phyloP scores from a whole-genome alignment of 2,113 vertebrate species.

The Lepidothrix coronata region DNA sequence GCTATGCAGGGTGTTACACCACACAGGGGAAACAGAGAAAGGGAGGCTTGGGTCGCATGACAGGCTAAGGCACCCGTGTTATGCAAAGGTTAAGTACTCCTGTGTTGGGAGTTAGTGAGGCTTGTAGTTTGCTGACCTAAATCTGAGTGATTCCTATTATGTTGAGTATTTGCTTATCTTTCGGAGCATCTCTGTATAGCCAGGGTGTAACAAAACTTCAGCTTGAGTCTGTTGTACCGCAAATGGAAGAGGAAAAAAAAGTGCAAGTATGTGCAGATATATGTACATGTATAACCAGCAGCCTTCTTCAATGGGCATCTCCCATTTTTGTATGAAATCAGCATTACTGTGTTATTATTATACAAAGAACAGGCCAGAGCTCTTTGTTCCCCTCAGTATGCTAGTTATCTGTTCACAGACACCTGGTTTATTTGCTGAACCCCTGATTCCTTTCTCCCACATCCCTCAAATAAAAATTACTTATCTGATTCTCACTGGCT shows the following conservation, averaged over 20 bases:
- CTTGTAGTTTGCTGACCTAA: constrained; percentile 3
- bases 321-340: neutral
- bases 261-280: neutral
- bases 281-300: neutral
- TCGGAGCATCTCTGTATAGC: neutral
- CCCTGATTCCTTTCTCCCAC: neutral
- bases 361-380: neutral
- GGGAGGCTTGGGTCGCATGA: neutral
- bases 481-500: neutral
- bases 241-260: neutral
- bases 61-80: neutral
- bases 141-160: constrained; percentile 7
- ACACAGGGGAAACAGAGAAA: fast-evolving
- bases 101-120: neutral
- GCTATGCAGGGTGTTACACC: neutral
- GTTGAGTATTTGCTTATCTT: neutral
- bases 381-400: neutral
- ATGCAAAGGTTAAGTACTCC: neutral
- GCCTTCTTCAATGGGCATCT: neutral
- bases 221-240: neutral
- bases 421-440: neutral
- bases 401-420: neutral
- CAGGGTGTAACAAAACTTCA: neutral
- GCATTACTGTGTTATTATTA: neutral
- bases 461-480: neutral